Base-by-base conservation (phyloP, 2,888 invertebrate genomes). In the Osmoderma eremita region DNA sequence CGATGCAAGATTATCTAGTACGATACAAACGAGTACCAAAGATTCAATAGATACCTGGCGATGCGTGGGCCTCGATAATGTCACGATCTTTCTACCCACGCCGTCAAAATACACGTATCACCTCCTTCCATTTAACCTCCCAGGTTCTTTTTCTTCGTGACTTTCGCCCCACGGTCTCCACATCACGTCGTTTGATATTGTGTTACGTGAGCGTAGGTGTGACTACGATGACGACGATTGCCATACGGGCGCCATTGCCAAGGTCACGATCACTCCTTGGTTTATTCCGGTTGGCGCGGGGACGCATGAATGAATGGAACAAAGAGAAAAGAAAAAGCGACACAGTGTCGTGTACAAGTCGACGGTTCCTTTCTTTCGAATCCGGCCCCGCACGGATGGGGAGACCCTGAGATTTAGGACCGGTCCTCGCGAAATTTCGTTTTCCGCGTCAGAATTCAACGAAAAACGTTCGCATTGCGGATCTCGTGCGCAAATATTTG, bases 21-120 rank as follows among this genome's bases (percentile, higher is more conserved):
- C 18, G 38, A 39, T 50, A 53, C 53, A 17, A 36, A 12, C 38
- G 53, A 36, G 53, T 12, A 53, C 53, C 38, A 38, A 2, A 53
- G 53, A 53, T 38, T 17, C 53, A 38, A 36, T 53, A 53, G 53
- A 38, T 53, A 53, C 53, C 53, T 39, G 53, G 4, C 38, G 65
- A 69, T 18, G 71, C 58, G 58, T 61, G 58, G 58, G 58, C 45
- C 45, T 36, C 58, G 22, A 61, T 61, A 61, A 61, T 61, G 58
- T 61, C 58, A 61, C 45, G 58, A 61, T 61, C 45, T 61, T 45
- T 61, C 58, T 61, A 45, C 58, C 58, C 58, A 61, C 58, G 58
- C 58, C 58, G 58, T 30, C 30, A 61, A 15, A 30, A 61, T 61
- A 30, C 45, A 61, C 58, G n/a, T n/a, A n/a, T n/a, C n/a, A 45